phyloP scores from a whole-genome alignment of 2,888 invertebrate genomes.

The Nebria salina region DNA sequence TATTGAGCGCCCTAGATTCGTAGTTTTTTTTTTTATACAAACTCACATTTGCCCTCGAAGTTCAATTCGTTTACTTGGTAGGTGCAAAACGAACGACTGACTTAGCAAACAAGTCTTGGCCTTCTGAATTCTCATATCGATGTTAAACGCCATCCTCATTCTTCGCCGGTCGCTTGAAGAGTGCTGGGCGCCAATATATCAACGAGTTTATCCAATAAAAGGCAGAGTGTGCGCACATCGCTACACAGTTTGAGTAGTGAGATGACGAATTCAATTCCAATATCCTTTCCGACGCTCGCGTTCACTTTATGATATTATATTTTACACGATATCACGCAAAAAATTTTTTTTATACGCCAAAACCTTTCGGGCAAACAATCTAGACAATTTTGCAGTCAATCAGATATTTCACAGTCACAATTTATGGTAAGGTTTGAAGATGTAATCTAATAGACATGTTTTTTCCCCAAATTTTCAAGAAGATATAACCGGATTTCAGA shows the following conservation, averaged over 20 bases:
- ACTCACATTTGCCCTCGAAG: too few relatives aligned
- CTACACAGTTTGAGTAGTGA: neutral
- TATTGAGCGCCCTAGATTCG: too few relatives aligned
- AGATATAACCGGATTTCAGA: too few relatives aligned
- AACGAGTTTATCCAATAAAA: constrained; percentile 21
- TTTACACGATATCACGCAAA: constrained; percentile 8
- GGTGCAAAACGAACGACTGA: neutral
- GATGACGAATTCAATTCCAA: constrained; percentile 19
- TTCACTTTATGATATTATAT: constrained; percentile 17
- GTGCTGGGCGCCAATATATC: neutral
- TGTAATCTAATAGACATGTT: too few relatives aligned
- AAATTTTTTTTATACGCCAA: neutral
- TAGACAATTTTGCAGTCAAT: constrained; percentile 19
- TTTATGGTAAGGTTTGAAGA: neutral
- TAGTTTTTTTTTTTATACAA: too few relatives aligned
- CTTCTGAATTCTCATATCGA: neutral
- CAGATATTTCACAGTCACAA: neutral
- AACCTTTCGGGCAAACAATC: neutral
- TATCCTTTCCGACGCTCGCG: constrained; percentile 7
- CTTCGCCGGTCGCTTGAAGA: neutral
- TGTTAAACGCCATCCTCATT: neutral
- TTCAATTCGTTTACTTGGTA: too few relatives aligned
- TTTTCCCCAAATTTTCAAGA: too few relatives aligned
- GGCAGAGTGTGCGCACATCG: neutral
- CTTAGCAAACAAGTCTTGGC: neutral